phyloP scores from a whole-genome alignment of 1,140 invertebrate species.

The Dysdera silvatica region DNA sequence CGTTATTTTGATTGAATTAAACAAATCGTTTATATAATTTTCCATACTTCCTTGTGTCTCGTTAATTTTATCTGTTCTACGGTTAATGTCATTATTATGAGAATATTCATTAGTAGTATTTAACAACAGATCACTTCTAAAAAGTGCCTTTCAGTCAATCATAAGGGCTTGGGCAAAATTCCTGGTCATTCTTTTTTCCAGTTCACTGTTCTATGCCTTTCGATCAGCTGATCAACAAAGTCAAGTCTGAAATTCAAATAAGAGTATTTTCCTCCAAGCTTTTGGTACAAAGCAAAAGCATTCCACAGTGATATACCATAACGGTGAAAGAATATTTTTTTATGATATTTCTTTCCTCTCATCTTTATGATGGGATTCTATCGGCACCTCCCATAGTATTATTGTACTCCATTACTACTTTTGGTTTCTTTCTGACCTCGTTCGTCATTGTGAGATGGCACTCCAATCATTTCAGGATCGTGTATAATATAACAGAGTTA shows the following conservation, averaged over 20 bases:
- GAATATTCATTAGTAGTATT: no score
- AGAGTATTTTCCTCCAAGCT: background rate
- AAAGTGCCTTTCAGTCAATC: constrained; percentile 9
- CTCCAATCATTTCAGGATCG: constrained; percentile 1
- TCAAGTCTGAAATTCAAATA: constrained; percentile 5
- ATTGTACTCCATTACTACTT: constrained; percentile 9
- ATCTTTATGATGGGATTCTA: constrained; percentile 4
- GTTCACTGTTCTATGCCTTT: background rate
- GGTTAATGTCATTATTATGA: no score
- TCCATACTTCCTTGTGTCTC: no score
- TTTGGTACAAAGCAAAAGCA: constrained; percentile 1
- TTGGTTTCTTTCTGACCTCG: constrained; percentile 2
- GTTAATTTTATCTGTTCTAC: no score
- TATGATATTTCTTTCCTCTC: constrained; percentile 12
- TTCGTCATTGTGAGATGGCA: background rate
- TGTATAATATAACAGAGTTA: background rate
- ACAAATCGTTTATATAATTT: no score
- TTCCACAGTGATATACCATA: constrained; percentile 3
- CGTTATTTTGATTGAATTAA: no score
- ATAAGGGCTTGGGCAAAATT: background rate
- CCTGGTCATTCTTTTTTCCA: background rate
- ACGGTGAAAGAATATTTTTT: constrained; percentile 10
- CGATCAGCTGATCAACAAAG: constrained; percentile 4
- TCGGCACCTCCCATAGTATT: constrained; percentile 11
- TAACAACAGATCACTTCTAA: constrained; percentile 12